Conservation (phyloP, 2,797 vertebrate species). For the Amazona finschi region DNA sequence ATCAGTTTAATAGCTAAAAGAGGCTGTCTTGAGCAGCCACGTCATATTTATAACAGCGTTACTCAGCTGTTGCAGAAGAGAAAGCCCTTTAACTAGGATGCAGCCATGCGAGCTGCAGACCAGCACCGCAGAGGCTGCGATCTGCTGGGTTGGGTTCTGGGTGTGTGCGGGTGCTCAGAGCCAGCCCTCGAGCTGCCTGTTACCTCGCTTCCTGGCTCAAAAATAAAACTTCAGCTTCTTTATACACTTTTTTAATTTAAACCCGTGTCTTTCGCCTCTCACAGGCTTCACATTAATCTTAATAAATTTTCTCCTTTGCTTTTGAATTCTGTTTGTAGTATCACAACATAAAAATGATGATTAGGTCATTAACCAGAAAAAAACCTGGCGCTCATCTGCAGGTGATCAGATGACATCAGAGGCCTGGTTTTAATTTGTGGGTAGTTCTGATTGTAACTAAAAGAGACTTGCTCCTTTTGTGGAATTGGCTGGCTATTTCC, state of each 20-base stretch:
- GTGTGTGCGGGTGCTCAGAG: background rate
- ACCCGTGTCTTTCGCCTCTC: background rate
- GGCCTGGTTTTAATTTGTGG: slow-evolving; percentile 86
- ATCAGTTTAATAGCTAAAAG: slow-evolving; percentile 41
- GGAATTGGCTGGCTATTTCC: slow-evolving; percentile 77
- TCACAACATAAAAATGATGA: slow-evolving; percentile 66
- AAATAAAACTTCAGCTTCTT: background rate
- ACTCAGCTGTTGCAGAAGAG: slow-evolving; percentile 24
- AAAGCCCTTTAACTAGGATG: background rate
- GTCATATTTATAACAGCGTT: slow-evolving; percentile 25
- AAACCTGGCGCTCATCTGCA: slow-evolving; percentile 72
- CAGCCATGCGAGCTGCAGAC: background rate
- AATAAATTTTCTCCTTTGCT: slow-evolving; percentile 44
- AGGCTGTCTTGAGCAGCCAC: slow-evolving; percentile 16
- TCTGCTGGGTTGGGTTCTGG: background rate
- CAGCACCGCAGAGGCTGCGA: background rate
- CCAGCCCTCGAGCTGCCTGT: rapidly evolving
- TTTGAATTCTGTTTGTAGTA: slow-evolving; percentile 68
- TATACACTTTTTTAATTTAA: background rate
- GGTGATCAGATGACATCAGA: slow-evolving; percentile 78
- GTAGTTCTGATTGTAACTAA: slow-evolving; percentile 80
- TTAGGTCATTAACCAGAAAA: slow-evolving; percentile 70
- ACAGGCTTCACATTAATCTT: background rate
- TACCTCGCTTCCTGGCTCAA: background rate
- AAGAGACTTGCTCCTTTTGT: slow-evolving; percentile 77